These are phyloP conservation scores for Lepilemur ruficaudatus DNA, from an alignment of 2,797 vertebrate genomes.

Conservation along the genomic window DNA sequence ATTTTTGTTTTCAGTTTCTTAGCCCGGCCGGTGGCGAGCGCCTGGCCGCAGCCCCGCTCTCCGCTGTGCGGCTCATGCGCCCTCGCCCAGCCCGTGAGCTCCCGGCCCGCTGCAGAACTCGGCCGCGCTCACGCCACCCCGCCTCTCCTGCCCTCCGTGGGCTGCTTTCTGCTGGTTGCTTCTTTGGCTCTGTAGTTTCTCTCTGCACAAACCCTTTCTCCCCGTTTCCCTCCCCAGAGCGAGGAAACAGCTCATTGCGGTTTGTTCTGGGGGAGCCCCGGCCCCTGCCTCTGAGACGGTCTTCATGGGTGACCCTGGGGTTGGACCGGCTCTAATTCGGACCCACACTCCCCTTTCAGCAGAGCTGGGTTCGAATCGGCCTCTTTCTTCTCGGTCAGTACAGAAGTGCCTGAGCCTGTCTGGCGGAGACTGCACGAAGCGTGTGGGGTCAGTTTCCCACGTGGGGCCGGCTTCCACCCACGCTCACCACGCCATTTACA, in stretches of 20 bases:
- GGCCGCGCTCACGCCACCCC: fast-evolving
- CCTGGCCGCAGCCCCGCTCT: neutral
- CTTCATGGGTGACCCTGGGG: too few relatives aligned
- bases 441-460: fast-evolving
- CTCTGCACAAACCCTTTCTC: neutral
- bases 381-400: fast-evolving
- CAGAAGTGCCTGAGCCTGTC: fast-evolving
- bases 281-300: neutral
- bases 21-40: neutral
- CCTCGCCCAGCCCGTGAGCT: neutral
- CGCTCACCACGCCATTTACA: neutral
- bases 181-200: neutral
- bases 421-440: fast-evolving
- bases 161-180: fast-evolving
- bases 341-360: neutral
- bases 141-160: neutral
- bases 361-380: fast-evolving
- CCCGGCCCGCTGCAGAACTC: fast-evolving
- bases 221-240: fast-evolving
- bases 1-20: neutral
- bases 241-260: fast-evolving
- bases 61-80: fast-evolving
- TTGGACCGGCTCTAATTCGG: fast-evolving
- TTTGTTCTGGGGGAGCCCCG: fast-evolving
- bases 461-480: fast-evolving